phyloP scores from a whole-genome alignment of 2,888 invertebrate genomes.

The Pegoplata infirma region DNA sequence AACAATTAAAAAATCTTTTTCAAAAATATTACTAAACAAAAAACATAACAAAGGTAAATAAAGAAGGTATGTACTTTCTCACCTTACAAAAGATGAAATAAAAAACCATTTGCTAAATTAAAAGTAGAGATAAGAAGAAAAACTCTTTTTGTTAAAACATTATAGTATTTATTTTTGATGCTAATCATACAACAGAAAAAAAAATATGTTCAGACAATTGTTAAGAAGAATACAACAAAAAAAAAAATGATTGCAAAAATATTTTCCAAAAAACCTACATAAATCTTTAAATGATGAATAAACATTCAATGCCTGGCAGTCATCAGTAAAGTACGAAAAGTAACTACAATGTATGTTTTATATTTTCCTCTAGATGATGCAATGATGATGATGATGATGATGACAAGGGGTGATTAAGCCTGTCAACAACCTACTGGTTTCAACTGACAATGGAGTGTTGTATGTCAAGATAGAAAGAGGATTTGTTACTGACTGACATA shows the following conservation, averaged over 20 bases:
- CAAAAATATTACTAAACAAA: slow-evolving; percentile 11
- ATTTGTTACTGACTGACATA: slow-evolving; percentile 32
- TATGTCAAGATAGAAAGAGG: slow-evolving; percentile 29
- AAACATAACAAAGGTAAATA: slow-evolving; percentile 5
- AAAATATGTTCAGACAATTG: slow-evolving; percentile 11
- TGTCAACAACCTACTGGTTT: slow-evolving; percentile 47
- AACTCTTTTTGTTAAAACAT: neutral
- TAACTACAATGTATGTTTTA: slow-evolving; percentile 2
- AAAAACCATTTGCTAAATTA: slow-evolving; percentile 50
- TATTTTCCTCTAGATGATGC: no score
- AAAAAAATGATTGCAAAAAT: slow-evolving; percentile 33
- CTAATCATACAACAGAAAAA: slow-evolving; percentile 17
- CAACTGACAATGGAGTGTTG: slow-evolving; percentile 26
- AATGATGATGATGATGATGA: slow-evolving; percentile 32
- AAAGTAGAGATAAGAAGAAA: slow-evolving; percentile 23
- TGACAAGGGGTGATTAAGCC: slow-evolving; percentile 52
- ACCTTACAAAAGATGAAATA: slow-evolving; percentile 34
- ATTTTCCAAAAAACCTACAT: slow-evolving; percentile 13
- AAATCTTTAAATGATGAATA: slow-evolving; percentile 21
- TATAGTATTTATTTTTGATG: slow-evolving; percentile 28
- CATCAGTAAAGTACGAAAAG: slow-evolving; percentile 24
- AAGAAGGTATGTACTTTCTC: slow-evolving; percentile 40
- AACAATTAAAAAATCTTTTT: slow-evolving; percentile 9
- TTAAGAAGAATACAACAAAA: slow-evolving; percentile 8
- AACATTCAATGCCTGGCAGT: slow-evolving; percentile 24